These are phyloP conservation scores for Porites lutea DNA, from an alignment of 64 coral and sea anemone species.

Conservation along the genomic window DNA sequence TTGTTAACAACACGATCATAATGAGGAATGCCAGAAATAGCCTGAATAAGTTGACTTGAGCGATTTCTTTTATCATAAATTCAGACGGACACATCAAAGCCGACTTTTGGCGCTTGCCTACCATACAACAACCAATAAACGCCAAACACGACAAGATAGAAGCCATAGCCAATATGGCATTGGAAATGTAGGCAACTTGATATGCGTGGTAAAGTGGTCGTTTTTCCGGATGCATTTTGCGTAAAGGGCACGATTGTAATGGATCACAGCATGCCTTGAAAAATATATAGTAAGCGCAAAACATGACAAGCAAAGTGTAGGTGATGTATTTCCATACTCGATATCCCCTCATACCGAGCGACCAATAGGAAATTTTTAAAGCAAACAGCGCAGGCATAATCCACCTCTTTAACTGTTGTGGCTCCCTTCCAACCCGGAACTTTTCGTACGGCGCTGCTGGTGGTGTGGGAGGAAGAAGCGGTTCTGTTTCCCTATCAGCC, in stretches of 20 bases:
- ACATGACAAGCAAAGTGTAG: background rate
- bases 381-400: background rate
- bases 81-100: constrained; percentile 22
- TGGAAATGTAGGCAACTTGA: constrained; percentile 36
- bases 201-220: background rate
- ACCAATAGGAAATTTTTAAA: constrained; percentile 8
- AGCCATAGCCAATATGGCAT: constrained; percentile 34
- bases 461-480: background rate
- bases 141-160: constrained; percentile 48
- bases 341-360: constrained; percentile 56
- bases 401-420: background rate
- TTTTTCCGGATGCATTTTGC: constrained; percentile 44
- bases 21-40: background rate
- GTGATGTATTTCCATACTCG: constrained; percentile 19
- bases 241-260: constrained; percentile 11
- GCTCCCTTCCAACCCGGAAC: background rate
- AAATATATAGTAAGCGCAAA: constrained; percentile 49
- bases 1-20: background rate
- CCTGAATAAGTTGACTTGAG: background rate
- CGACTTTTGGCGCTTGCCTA: constrained; percentile 4
- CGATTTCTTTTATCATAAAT: constrained; percentile 5
- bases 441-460: no score
- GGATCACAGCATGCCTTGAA: constrained; percentile 39
- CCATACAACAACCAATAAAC: constrained; percentile 27
- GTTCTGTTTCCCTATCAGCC: background rate